Evolutionary conservation across 2,797 vertebrate genomes (phyloP), one percentile per base, ranked within the genome.

Genomic region (Smutsia gigantea): DNA sequence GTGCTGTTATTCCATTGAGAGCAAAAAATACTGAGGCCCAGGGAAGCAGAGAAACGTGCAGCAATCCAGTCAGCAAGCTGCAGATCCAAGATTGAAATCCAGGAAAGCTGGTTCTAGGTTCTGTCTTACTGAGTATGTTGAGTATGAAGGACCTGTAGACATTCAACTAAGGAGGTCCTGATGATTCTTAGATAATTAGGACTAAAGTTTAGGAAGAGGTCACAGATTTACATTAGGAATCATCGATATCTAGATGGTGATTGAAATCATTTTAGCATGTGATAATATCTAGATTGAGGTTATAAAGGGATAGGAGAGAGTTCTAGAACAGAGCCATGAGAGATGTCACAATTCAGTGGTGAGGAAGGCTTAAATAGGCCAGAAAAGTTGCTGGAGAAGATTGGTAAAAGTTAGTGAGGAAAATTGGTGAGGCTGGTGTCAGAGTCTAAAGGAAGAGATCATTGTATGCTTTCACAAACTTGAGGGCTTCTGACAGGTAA

Each of bases 1-100:
- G 4, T 46, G 27, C n/a, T 46, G 37, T 10, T 64, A 34, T 23
- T 55, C 29, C 6, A 59, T 55, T 53, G 6, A 81, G 27, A 79
- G 10, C 46, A 53, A 57, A 88, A 31, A 42, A 77, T 31, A 31
- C 12, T 4, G 69, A 78, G 6, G 5, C 14, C 59, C 1, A 29
- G 7, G 10, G 51, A 55, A 5, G 3, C n/a, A 23, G 6, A 18
- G 9, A 14, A 68, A 17, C 4, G 5, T 4, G 0, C 18, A 55
- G 37, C 18, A 19, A 4, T 21, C 21, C 37, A 74, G n/a, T 13
- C 61, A 51, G 3, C 8, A 37, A 49, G 7, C 0, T 75, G 17
- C 21, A 27, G 15, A 18, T 4, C 55, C 53, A 53, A 21, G 46
- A 14, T 14, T 29, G 21, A 49, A 63, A 84, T 42, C 42, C 49